Evolutionary conservation across 2,113 vertebrate species (phyloP), one percentile per base, ranked within the genome.

Genomic region (Pteronura brasiliensis): DNA sequence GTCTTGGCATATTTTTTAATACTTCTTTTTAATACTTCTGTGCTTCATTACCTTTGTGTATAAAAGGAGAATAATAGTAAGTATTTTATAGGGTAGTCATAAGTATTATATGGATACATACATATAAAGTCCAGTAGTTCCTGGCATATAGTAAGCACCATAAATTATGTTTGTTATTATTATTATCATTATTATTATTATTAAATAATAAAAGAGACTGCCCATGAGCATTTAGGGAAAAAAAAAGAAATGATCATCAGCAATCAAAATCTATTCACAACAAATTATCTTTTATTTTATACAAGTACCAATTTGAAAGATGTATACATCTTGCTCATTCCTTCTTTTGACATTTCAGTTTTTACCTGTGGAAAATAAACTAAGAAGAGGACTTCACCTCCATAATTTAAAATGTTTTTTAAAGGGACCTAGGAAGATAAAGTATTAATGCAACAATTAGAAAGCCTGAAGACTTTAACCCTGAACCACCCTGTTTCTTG

Each of bases 271-370:
- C 52, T 18, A 88, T 44, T 57, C 8, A 74, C 9, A 74, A 67
- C 44, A 11, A 96, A 88, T 67, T 86, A 72, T 49, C 63, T 94
- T 94, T 76, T 82, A 61, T 59, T 76, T 88, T 36, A 76, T 85
- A 44, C 8, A 96, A 61, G 34, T 89, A 44, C 23, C 31, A 88
- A 44, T 61, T 27, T 17, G 42, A 93, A 87, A 83, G 34, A 42
- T 72, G 17, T 29, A 81, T 55, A 94, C 49, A 67, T 7, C n/a
- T 67, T 36, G 7, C 4, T 18, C 7, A 85, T 55, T 85, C 34
- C 69, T 91, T 84, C 25, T 72, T 79, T 52, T 79, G 44, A 93
- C 96, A 71, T 29, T 67, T 95, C 36, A 80, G n/a, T 34, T 91
- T 93, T 91, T 39, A 92, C n/a, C 29, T 71, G 12, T 55, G 11